Conservation (phyloP, 1,140 invertebrate species). For the Caerostris darwini region DNA sequence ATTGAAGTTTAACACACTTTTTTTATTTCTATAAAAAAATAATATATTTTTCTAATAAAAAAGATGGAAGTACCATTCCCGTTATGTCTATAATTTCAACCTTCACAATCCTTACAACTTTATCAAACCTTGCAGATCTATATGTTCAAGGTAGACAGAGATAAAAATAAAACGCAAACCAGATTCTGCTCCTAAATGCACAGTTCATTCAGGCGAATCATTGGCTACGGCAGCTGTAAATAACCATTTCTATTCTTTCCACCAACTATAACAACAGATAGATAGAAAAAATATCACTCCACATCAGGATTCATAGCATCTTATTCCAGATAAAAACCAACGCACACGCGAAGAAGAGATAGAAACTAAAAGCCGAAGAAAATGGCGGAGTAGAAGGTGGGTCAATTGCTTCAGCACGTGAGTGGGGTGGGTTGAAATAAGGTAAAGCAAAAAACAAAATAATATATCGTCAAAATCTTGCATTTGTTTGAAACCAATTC, state of each 20-base stretch:
- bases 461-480: slow-evolving; percentile 8
- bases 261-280: neutral
- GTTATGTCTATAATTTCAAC: too few species aligned
- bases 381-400: neutral
- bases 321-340: slow-evolving; percentile 31
- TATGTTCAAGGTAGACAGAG: neutral
- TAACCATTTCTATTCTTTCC: neutral
- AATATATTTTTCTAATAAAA: too few species aligned
- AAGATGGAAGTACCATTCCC: too few species aligned
- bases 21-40: too few species aligned
- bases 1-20: too few species aligned
- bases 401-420: slow-evolving; percentile 3
- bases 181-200: slow-evolving; percentile 24
- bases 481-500: slow-evolving; percentile 36
- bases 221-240: slow-evolving; percentile 21
- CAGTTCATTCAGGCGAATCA: slow-evolving; percentile 12
- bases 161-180: slow-evolving; percentile 12
- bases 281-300: neutral
- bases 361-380: neutral
- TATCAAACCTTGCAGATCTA: neutral
- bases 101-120: neutral
- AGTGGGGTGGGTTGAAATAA: neutral
- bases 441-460: neutral
- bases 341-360: slow-evolving; percentile 14
- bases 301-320: slow-evolving; percentile 39